These are phyloP conservation scores for Penaeus japonicus DNA, from an alignment of 1,140 invertebrate species.

Conservation along the genomic window DNA sequence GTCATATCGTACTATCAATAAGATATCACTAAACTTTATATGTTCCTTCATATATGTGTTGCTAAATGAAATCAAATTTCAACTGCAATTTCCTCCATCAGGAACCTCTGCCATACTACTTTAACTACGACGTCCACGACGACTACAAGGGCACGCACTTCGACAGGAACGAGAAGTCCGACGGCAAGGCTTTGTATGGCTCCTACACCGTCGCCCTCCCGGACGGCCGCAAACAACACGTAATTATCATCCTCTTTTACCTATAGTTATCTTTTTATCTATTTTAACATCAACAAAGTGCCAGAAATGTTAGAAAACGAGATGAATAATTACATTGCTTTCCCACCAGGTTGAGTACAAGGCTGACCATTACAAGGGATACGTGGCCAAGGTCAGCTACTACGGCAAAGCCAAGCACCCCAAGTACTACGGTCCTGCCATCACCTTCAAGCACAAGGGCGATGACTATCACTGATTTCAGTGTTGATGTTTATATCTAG, in stretches of 20 bases:
- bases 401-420: constrained; percentile 41
- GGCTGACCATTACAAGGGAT: constrained; percentile 41
- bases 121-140: constrained; percentile 84
- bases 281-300: too few relatives aligned
- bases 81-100: background rate
- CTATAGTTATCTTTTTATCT: too few relatives aligned
- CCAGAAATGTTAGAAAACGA: too few relatives aligned
- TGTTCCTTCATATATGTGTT: too few relatives aligned
- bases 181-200: constrained; percentile 74
- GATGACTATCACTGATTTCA: background rate
- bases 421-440: constrained; percentile 31
- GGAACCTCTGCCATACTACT: constrained; percentile 77
- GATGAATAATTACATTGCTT: background rate
- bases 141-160: constrained; percentile 81
- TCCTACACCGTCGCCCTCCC: background rate
- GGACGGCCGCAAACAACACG: background rate
- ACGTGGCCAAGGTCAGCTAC: constrained; percentile 45
- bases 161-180: constrained; percentile 80
- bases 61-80: background rate
- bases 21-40: too few relatives aligned
- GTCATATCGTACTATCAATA: too few relatives aligned
- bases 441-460: constrained; percentile 19
- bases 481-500: too few relatives aligned
- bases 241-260: background rate
- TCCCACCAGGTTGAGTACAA: constrained; percentile 29